These are phyloP conservation scores for Plecotus auritus DNA, from an alignment of 2,113 vertebrate genomes.

Conservation along the genomic window DNA sequence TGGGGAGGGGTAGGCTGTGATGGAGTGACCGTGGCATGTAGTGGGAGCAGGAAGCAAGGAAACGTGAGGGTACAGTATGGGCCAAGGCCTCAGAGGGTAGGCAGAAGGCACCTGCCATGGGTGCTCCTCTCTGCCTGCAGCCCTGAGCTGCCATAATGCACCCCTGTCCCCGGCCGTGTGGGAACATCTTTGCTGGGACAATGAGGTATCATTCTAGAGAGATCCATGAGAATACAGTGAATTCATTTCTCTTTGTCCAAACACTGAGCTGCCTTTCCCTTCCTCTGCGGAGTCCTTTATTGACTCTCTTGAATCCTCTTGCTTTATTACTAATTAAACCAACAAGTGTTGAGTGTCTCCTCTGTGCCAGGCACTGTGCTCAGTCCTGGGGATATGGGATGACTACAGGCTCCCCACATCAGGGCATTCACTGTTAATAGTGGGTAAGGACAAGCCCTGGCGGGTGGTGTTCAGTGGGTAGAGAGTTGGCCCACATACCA, in stretches of 20 bases:
- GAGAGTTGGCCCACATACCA: too few species aligned
- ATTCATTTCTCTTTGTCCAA: neutral
- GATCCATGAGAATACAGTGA: neutral
- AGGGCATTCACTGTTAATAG: neutral
- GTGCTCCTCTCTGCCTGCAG: accelerated
- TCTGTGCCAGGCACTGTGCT: neutral
- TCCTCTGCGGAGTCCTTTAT: neutral
- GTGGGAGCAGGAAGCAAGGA: neutral
- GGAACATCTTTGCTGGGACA: neutral
- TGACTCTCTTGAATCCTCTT: neutral
- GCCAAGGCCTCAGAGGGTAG: too few species aligned
- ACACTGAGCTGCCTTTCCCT: neutral
- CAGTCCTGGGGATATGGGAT: neutral
- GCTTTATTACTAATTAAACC: neutral
- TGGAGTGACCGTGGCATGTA: neutral
- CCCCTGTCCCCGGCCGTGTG: neutral
- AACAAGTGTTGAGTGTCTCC: neutral
- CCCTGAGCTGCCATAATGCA: neutral
- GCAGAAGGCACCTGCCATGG: neutral
- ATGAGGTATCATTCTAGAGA: neutral
- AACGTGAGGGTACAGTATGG: neutral
- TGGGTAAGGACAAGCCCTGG: too few species aligned
- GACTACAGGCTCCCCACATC: neutral
- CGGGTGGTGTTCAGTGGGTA: too few species aligned
- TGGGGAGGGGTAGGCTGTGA: neutral